Conservation (phyloP, 2,888 invertebrate genomes). For the Junonia oenone region DNA sequence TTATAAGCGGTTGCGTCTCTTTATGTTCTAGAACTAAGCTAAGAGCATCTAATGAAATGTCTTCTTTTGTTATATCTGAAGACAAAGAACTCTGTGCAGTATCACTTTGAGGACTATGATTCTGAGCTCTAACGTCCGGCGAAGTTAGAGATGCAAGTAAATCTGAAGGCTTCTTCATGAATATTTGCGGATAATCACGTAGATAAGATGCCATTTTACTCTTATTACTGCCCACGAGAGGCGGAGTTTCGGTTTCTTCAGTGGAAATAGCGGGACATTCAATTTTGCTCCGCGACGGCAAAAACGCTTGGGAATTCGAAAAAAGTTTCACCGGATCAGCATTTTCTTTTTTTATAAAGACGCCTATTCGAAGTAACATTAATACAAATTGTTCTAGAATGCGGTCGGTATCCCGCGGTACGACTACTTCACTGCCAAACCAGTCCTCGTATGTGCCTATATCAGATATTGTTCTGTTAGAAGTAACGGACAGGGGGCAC, state of each 20-base stretch:
- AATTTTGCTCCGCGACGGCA: constrained; percentile 23
- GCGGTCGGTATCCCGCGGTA: constrained; percentile 62
- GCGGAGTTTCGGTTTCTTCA: constrained; percentile 52
- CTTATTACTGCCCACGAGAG: constrained; percentile 47
- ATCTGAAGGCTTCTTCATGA: constrained; percentile 54
- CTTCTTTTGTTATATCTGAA: constrained; percentile 6
- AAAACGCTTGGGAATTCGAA: constrained; percentile 27
- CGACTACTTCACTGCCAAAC: constrained; percentile 51
- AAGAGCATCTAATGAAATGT: constrained; percentile 6
- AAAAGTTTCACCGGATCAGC: constrained; percentile 32
- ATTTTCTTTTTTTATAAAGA: constrained; percentile 46
- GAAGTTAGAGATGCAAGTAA: constrained; percentile 17
- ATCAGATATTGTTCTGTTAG: constrained; percentile 43
- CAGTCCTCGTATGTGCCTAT: constrained; percentile 56
- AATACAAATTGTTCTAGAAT: constrained; percentile 65
- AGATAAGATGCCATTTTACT: constrained; percentile 55
- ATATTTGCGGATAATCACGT: constrained; percentile 65
- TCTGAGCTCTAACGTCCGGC: constrained; percentile 25
- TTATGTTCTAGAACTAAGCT: background rate
- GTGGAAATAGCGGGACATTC: constrained; percentile 30
- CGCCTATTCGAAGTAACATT: constrained; percentile 59
- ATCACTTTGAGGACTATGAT: background rate
- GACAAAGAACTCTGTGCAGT: constrained; percentile 8
- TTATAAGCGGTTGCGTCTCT: background rate
- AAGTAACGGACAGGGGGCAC: constrained; percentile 36